phyloP scores from a whole-genome alignment of 2,888 invertebrate species.

The Onchidella celtica region DNA sequence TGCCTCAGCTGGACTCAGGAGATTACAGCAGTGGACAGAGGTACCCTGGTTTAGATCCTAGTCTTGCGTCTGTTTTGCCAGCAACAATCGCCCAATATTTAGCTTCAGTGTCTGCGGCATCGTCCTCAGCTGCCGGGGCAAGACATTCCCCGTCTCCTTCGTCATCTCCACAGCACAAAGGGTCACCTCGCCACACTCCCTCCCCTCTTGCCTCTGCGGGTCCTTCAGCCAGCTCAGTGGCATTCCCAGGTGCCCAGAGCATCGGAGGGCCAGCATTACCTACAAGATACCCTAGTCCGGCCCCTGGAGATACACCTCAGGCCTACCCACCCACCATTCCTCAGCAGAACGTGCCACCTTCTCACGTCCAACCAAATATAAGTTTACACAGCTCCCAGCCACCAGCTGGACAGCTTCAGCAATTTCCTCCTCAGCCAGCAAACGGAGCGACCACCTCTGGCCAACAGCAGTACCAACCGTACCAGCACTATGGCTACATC shows the following conservation, averaged over 20 bases:
- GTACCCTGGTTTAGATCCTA: slow-evolving; percentile 43
- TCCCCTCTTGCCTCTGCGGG: neutral
- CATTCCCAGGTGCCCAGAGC: neutral
- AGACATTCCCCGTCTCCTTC: slow-evolving; percentile 22
- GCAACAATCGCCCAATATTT: slow-evolving; percentile 49
- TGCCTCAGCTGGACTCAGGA: slow-evolving; percentile 6
- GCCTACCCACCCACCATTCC: slow-evolving; percentile 2
- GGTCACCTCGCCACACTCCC: slow-evolving; percentile 18
- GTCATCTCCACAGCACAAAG: slow-evolving; percentile 8
- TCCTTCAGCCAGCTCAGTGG: neutral
- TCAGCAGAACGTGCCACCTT: slow-evolving; percentile 30
- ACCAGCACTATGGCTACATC: slow-evolving; percentile 22
- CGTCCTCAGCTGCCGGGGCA: slow-evolving; percentile 8
- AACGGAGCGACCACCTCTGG: slow-evolving; percentile 18
- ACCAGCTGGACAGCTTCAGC: neutral
- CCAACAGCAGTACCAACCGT: slow-evolving; percentile 23
- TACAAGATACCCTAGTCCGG: neutral
- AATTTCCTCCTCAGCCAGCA: neutral
- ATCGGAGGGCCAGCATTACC: neutral
- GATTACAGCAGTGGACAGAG: slow-evolving; percentile 4
- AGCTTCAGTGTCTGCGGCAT: slow-evolving; percentile 29
- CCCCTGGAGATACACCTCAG: neutral
- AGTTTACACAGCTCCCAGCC: neutral
- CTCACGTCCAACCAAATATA: neutral
- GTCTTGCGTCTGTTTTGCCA: slow-evolving; percentile 42